These are phyloP conservation scores for Enteromius unitaeniatus DNA, from an alignment of 2,797 vertebrate species.

Conservation along the genomic window DNA sequence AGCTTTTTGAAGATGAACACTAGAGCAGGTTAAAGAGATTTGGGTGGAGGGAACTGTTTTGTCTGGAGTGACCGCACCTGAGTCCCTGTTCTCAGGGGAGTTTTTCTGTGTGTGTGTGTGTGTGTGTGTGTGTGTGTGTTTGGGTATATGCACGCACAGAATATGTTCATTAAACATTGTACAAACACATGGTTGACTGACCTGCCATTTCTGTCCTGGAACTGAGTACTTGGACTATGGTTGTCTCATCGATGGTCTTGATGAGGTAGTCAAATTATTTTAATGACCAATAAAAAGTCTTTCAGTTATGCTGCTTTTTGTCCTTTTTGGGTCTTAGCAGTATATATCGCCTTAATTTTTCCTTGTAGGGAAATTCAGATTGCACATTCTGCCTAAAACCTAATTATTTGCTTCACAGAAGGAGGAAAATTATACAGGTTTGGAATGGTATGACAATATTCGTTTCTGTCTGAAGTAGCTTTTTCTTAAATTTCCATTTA, in stretches of 20 bases:
- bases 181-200: not conserved
- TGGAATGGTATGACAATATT: not conserved
- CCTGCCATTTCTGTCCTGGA: not conserved
- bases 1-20: not conserved
- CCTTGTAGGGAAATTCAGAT: not conserved
- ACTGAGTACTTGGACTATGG: not conserved
- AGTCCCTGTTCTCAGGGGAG: conserved; percentile 17
- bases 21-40: conserved; percentile 21
- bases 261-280: not conserved
- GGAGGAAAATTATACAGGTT: not conserved
- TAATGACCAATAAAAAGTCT: not conserved
- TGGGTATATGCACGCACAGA: not conserved
- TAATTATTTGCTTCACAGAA: not conserved
- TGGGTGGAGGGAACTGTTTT: conserved; percentile 18
- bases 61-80: conserved; percentile 32
- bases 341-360: not conserved
- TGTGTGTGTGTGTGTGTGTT: conserved; percentile 1
- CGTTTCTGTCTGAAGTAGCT: not conserved
- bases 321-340: not conserved
- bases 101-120: not conserved
- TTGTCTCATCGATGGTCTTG: not conserved
- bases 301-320: not conserved
- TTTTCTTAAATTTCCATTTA: not conserved
- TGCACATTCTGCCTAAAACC: not conserved
- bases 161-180: conserved; percentile 7